These are phyloP conservation scores for Clanis bilineata DNA, from an alignment of 2,888 invertebrate genomes.

Conservation along the genomic window DNA sequence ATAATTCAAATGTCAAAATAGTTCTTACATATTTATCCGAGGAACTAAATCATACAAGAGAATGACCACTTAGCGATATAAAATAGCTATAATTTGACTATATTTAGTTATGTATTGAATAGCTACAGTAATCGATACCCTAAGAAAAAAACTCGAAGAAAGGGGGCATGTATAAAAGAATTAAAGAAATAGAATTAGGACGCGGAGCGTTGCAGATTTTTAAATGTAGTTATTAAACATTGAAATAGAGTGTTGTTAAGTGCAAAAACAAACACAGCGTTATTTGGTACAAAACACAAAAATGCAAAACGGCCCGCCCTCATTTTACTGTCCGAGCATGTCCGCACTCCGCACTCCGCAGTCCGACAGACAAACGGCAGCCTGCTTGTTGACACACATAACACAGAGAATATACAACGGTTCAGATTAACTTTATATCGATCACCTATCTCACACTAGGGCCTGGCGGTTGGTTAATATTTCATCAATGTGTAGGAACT, in stretches of 20 bases:
- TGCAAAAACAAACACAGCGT: constrained; percentile 9
- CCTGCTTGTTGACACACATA: constrained; percentile 17
- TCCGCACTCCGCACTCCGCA: too few relatives aligned
- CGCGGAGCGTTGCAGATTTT: neutral
- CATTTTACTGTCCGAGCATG: neutral
- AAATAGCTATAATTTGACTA: too few relatives aligned
- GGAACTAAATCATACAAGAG: too few relatives aligned
- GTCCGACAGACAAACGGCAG: neutral
- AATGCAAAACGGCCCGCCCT: constrained; percentile 5
- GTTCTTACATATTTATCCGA: too few relatives aligned
- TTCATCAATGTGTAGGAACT: constrained; percentile 34
- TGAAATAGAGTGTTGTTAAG: constrained; percentile 5
- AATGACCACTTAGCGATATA: too few relatives aligned
- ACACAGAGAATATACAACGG: neutral
- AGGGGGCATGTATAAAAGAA: too few relatives aligned
- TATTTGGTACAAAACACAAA: constrained; percentile 1
- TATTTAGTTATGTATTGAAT: too few relatives aligned
- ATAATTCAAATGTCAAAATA: too few relatives aligned
- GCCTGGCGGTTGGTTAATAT: neutral
- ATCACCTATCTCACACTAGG: neutral
- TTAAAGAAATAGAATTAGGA: neutral
- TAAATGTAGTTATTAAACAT: neutral
- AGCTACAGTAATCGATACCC: too few relatives aligned
- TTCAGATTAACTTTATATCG: neutral
- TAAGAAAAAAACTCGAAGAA: neutral